Evolutionary conservation across 2,113 vertebrate genomes (phyloP), one percentile per base, ranked within the genome.

Genomic region (Lichenostomus cassidix): DNA sequence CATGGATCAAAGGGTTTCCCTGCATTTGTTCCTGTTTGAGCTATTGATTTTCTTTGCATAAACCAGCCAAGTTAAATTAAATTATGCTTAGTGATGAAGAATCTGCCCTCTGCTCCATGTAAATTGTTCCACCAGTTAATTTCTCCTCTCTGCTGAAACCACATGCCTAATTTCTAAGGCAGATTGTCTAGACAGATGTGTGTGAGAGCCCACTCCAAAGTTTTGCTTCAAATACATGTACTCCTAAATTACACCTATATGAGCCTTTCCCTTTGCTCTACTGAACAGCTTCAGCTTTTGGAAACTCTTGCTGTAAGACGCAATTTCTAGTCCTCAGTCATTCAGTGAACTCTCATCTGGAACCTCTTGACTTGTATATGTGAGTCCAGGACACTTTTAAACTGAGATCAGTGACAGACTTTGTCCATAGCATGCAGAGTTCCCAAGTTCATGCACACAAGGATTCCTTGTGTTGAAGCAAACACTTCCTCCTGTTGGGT

Each of bases 41-140:
- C 49, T 86, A 62, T 42, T 74, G 42, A 39, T 90, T 92, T 92
- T 88, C 64, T 93, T 77, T 67, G n/a, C 64, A 59, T 86, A 86
- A 93, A 92, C 15, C 28, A 65, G 46, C 8, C 63, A 80, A 70
- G 25, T 65, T 75, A 90, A 92, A 92, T 92, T 94, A 77, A 89
- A 77, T 79, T 69, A 21, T n/a, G 22, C 21, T 8, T 19, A 22
- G 37, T 74, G 63, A 88, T 35, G 27, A 93, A 70, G 67, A 67
- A 86, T 62, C 49, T 86, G 35, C n/a, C 15, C 75, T 58, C 59
- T 12, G 8, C 29, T 92, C 62, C 27, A 2, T 52, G 22, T 64
- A 83, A 80, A 88, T 70, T 74, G 15, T 73, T 85, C 41, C 44
- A 76, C 53, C 44, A 73, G 58, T 70, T 92, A 84, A 63, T 89